Base-by-base conservation (phyloP, 1,140 invertebrate genomes). In the Drosophila navojoa region DNA sequence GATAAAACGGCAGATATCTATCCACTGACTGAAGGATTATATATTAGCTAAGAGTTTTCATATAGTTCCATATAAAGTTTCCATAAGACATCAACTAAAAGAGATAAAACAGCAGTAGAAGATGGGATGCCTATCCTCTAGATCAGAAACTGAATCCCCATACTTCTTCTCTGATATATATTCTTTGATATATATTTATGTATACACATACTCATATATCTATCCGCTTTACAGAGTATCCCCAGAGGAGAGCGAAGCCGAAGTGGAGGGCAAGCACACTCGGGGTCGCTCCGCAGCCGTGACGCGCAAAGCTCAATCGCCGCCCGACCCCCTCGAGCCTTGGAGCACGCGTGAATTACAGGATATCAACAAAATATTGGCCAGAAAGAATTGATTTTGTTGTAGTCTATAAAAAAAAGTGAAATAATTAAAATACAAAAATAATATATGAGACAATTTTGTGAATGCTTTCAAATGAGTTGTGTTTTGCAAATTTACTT, bases 321-420 rank as follows among this genome's bases (percentile, higher is more conserved):
- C 93, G 10, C 93, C 94, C 2, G 95, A 95, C 93, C 95, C 95
- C 9, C 90, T 96, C 55, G 94, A 96, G 80, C 94, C 95, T 1
- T 96, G 95, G 95, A 96, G 95, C 89, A 96, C 94, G 16, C 93
- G 94, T 66, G 94, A 93, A 69, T 95, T 96, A 73, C 94, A 94
- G 60, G 95, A 94, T 91, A 96, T 96, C 93, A 96, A 96, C 91
- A 93, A 94, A 71, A 94, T 96, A 84, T 92, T 96, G 60, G 85
- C 86, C 27, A 81, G 70, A 22, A 91, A 91, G 63, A 79, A 76
- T 60, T 71, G 53, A 58, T 1, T 32, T 10, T 9, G 9, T 32
- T 32, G 6, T 2, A 32, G 32, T 32, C 32, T 32, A 32, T 32
- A 42, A 11, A 42, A n/a, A n/a, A n/a, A 42, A 13, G n/a, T 42